A percentile compares a stretch with the other conserved stretches of the same genome.
Evolutionary conservation across 1,140 invertebrate genomes (phyloP).

Genomic region (Sarcophaga peregrina): DNA sequence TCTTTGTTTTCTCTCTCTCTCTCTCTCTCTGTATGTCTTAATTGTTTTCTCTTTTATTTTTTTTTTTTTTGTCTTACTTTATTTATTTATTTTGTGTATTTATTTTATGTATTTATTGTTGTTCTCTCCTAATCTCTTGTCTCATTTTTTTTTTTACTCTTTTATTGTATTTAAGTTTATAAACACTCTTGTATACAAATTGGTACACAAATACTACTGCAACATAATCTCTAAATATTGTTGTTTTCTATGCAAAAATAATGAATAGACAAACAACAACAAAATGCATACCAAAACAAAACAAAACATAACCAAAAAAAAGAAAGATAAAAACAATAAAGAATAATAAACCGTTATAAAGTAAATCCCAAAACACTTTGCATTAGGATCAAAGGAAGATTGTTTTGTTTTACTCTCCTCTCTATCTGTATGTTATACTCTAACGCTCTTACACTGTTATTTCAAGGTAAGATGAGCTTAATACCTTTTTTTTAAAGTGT

Average conservation of each 20-base stretch:
- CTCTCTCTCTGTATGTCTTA: too few relatives aligned
- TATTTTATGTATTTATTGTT: background rate
- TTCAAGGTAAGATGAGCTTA: slow-evolving; percentile 20
- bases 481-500: too few relatives aligned
- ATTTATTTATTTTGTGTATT: background rate
- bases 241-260: background rate
- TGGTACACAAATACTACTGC: slow-evolving; percentile 21
- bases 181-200: slow-evolving; percentile 22
- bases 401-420: background rate
- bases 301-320: background rate
- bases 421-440: too few relatives aligned
- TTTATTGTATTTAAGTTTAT: background rate
- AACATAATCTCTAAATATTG: slow-evolving; percentile 14
- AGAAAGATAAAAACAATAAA: background rate
- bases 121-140: background rate
- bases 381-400: slow-evolving; percentile 18
- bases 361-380: background rate
- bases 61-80: background rate
- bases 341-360: background rate
- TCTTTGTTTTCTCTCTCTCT: too few relatives aligned
- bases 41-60: too few relatives aligned
- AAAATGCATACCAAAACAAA: background rate
- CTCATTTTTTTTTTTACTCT: background rate
- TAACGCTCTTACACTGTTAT: background rate
- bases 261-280: too few relatives aligned